Percentiles rank a stretch among this genome's conserved stretches.
phyloP scores from a whole-genome alignment of 1,140 invertebrate species.

The Sitophilus oryzae region DNA sequence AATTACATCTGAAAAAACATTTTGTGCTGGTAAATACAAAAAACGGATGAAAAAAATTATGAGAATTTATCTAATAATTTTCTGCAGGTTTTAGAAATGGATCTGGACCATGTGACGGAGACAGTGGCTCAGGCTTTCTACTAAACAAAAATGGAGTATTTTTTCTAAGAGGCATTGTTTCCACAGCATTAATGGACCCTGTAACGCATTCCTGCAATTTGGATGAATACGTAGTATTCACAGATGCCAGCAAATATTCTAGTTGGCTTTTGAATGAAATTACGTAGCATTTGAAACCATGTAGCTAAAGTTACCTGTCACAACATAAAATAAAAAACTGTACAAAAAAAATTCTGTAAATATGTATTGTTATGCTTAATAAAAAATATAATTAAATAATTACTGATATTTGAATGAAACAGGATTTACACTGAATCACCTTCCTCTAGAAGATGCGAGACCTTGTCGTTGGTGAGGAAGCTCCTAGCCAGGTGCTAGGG shows the following conservation, averaged over 20 bases:
- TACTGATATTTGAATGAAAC: too few species aligned
- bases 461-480: too few species aligned
- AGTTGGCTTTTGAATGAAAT: constrained; percentile 44
- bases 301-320: too few species aligned
- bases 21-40: constrained; percentile 51
- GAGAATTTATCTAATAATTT: not conserved
- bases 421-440: too few species aligned
- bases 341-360: too few species aligned
- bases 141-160: constrained; percentile 39
- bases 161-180: constrained; percentile 50
- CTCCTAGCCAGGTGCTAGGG: too few species aligned
- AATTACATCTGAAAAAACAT: constrained; percentile 53
- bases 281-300: too few species aligned
- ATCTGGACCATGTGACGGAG: constrained; percentile 39
- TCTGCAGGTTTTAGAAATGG: constrained; percentile 35
- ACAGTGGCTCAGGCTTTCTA: constrained; percentile 39
- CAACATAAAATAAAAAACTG: too few species aligned
- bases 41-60: not conserved
- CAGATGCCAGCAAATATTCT: constrained; percentile 48
- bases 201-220: constrained; percentile 45
- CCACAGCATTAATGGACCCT: constrained; percentile 41
- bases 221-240: constrained; percentile 48
- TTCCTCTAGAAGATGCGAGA: too few species aligned
- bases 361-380: too few species aligned
- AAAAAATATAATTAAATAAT: too few species aligned